These are phyloP conservation scores for Chymomyza fuscimana DNA, from an alignment of 2,888 invertebrate genomes.

Conservation along the genomic window DNA sequence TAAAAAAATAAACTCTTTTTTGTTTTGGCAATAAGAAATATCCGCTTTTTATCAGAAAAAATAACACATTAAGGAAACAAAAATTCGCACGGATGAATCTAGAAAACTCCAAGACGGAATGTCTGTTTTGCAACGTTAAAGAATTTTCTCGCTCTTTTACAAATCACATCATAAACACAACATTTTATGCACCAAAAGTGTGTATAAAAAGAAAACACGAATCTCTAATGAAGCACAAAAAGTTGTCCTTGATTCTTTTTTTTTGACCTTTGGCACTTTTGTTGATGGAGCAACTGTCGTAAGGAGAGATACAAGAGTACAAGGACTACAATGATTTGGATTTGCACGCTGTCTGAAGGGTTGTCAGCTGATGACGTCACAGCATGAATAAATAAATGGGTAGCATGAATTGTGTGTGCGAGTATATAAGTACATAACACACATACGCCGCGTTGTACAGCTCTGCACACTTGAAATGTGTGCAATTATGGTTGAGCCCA, in stretches of 20 bases:
- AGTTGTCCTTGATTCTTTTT: not conserved
- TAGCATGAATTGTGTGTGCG: not conserved
- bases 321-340: not conserved
- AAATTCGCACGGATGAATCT: too few relatives aligned
- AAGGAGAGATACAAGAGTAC: not conserved
- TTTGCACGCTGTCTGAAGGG: not conserved
- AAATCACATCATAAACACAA: not conserved
- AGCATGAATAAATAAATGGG: not conserved
- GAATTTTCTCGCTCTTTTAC: too few relatives aligned
- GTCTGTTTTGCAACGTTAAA: too few relatives aligned
- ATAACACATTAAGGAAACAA: too few relatives aligned
- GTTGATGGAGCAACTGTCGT: not conserved
- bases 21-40: too few relatives aligned
- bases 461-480: constrained; percentile 20
- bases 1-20: too few relatives aligned
- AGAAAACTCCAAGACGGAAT: too few relatives aligned
- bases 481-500: constrained; percentile 17
- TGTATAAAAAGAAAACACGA: not conserved
- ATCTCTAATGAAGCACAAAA: not conserved
- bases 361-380: constrained; percentile 1
- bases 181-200: not conserved
- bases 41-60: too few relatives aligned
- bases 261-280: not conserved
- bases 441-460: constrained; percentile 35
- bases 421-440: constrained; percentile 15